phyloP scores from a whole-genome alignment of 2,113 vertebrate genomes.

The Ursus arctos region DNA sequence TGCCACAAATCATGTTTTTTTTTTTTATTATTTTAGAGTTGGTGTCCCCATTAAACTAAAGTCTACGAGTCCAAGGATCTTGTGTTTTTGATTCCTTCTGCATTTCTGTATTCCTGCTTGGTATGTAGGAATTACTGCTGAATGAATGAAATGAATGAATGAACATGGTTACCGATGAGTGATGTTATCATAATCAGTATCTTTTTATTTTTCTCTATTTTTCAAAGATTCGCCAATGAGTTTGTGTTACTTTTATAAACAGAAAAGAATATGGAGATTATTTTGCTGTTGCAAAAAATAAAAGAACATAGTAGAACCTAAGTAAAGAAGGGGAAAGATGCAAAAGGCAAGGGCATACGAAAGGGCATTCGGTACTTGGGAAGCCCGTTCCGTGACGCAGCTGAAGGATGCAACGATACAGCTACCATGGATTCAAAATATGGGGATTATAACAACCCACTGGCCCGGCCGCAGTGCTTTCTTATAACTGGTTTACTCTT shows the following conservation, averaged over 20 bases:
- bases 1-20: neutral
- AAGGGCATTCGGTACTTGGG: neutral
- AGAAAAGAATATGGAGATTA: neutral
- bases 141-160: neutral
- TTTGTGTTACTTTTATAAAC: neutral
- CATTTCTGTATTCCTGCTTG: neutral
- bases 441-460: neutral
- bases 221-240: neutral
- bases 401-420: neutral
- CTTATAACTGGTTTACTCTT: constrained; percentile 18
- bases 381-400: neutral
- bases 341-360: neutral
- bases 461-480: neutral
- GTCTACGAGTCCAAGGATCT: neutral
- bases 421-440: neutral
- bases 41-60: neutral
- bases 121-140: neutral
- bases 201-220: neutral
- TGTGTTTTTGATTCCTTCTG: neutral
- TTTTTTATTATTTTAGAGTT: neutral
- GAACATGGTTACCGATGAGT: neutral
- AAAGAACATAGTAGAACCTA: neutral
- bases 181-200: neutral
- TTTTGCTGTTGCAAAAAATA: neutral
- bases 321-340: neutral